These are phyloP conservation scores for Rutpela maculata DNA, from an alignment of 2,888 invertebrate genomes.

Conservation along the genomic window DNA sequence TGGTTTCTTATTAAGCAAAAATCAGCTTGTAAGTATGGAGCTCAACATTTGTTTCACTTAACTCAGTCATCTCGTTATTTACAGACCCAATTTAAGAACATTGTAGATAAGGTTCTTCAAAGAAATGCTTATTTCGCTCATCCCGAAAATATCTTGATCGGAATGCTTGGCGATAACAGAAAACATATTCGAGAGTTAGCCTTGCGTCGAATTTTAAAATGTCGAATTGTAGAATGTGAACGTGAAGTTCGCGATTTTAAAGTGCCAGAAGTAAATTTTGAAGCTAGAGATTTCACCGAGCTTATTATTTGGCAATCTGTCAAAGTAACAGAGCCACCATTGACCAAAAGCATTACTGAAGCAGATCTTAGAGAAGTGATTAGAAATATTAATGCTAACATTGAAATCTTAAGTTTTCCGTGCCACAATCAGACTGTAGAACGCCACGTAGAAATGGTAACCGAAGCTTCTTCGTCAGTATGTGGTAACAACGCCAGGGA, in stretches of 20 bases:
- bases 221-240: too few species aligned
- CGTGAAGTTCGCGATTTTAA: too few species aligned
- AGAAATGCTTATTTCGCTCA: slow-evolving; percentile 14
- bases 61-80: too few species aligned
- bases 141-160: slow-evolving; percentile 15
- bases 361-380: background rate
- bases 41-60: too few species aligned
- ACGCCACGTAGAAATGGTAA: background rate
- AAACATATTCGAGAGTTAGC: background rate
- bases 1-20: slow-evolving; percentile 14
- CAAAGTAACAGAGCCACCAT: too few species aligned
- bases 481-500: background rate
- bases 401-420: background rate
- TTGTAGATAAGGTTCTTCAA: background rate
- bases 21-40: slow-evolving; percentile 24
- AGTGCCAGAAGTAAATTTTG: too few species aligned
- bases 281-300: too few species aligned
- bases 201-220: background rate
- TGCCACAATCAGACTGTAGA: slow-evolving; percentile 1
- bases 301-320: too few species aligned
- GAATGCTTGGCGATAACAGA: too few species aligned
- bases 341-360: background rate
- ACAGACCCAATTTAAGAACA: background rate
- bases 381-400: background rate
- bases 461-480: background rate